Evolutionary conservation across 2,888 invertebrate species (phyloP), one percentile per base, ranked within the genome.

Genomic region (Drosophila hamatofila): DNA sequence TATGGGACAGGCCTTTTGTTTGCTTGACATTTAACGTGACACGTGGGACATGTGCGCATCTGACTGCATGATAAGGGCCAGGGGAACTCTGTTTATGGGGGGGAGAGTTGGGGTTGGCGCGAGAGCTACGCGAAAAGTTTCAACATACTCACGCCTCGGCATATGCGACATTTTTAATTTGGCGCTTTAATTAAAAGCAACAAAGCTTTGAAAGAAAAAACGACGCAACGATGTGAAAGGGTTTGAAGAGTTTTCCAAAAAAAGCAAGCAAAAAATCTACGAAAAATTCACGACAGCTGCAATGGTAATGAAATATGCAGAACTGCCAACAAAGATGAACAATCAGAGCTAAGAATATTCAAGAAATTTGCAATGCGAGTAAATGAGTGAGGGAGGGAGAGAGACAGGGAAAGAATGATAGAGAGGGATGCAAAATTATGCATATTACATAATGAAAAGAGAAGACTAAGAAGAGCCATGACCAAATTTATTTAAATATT

Each of bases 21-120:
- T 81, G 85, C 82, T 41, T 87, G 88, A 84, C 88, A 64, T 87
- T 83, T 83, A 83, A 83, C 83, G 82, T 83, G 83, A 84, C 88
- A 87, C 82, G 61, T 70, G 88, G 84, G 72, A 87, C 84, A 81
- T 83, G 88, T 68, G 84, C 61, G 64, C 70, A 54, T 68, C 70
- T 68, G 60, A 68, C 77, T 62, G 77, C 35, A 33, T 41, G 62
- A 75, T 60, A 55, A 48, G 69, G 54, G 57, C 44, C 16, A 33
- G 37, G n/a, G 33, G 48, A 6, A 21, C 9, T 7, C n/a, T 2
- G 27, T 48, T 23, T 37, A n/a, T 27, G 8, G 21, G 6, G 33
- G n/a, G n/a, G 21, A 9, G 25, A 6, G 41, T 12, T 23, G 39
- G 30, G 30, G 30, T 30, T 58, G 21, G 9, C 27, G 48, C 23